Conservation (phyloP, 2,113 vertebrate species). For the Callocephalon fimbriatum region DNA sequence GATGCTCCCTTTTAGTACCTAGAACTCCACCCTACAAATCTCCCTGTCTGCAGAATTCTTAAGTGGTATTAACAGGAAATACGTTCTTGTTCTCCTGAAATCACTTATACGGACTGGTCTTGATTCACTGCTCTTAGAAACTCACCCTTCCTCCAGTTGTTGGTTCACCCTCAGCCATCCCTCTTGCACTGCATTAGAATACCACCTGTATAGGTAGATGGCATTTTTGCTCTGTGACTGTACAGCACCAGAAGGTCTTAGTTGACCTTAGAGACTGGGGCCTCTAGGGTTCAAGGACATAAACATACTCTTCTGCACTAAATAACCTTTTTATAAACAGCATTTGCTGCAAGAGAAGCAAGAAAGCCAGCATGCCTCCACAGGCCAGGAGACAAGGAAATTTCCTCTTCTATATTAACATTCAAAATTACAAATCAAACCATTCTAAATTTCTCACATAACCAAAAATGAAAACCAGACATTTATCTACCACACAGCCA, state of each 20-base stretch:
- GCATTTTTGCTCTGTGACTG: neutral
- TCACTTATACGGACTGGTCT: fast-evolving
- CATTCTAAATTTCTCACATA: constrained; percentile 75
- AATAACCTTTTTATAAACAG: neutral
- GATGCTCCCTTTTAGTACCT: neutral
- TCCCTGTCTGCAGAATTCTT: neutral
- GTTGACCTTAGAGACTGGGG: neutral
- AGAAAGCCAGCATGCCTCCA: constrained; percentile 22
- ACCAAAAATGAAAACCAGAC: constrained; percentile 79
- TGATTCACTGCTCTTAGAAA: neutral
- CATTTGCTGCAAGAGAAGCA: constrained; percentile 4
- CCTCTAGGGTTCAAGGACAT: neutral
- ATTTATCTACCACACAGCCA: constrained; percentile 68
- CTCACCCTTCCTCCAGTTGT: neutral
- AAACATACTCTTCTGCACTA: neutral
- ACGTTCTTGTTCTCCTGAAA: neutral
- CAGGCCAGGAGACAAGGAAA: neutral
- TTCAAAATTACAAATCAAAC: constrained; percentile 77
- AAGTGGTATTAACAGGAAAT: neutral
- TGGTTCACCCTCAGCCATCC: neutral
- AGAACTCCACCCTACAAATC: neutral
- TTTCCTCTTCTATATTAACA: constrained; percentile 41
- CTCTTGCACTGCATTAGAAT: neutral
- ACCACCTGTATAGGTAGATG: neutral
- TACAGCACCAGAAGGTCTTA: neutral